Conservation (phyloP, 2,113 vertebrate genomes). For the Oncorhynchus clarkii region DNA sequence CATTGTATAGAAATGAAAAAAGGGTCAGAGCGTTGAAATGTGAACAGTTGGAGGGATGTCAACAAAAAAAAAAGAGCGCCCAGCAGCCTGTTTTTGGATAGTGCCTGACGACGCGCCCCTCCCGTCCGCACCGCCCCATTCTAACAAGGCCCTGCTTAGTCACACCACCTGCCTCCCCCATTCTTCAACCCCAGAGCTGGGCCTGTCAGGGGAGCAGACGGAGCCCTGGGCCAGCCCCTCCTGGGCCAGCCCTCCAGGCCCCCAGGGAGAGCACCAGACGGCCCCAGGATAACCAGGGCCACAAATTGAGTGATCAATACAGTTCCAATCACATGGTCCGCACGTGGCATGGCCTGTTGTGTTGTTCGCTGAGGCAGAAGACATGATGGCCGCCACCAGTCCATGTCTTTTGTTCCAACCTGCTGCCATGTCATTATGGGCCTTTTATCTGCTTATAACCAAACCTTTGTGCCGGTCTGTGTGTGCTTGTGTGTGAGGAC, state of each 20-base stretch:
- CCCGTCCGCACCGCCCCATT: slow-evolving; percentile 59
- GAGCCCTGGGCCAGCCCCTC: slow-evolving; percentile 25
- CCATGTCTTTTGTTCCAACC: neutral
- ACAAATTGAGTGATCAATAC: slow-evolving; percentile 90
- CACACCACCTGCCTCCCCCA: slow-evolving; percentile 90
- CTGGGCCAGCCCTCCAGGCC: slow-evolving; percentile 32
- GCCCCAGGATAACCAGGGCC: slow-evolving; percentile 72
- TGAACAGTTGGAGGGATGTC: slow-evolving; percentile 90
- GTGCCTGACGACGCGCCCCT: slow-evolving; percentile 56
- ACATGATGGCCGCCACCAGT: neutral
- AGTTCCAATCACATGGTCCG: slow-evolving; percentile 60
- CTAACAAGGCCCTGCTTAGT: slow-evolving; percentile 83
- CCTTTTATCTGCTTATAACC: neutral
- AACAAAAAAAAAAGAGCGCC: slow-evolving; percentile 15
- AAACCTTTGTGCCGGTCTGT: neutral
- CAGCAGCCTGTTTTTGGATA: slow-evolving; percentile 79
- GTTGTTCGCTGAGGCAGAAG: neutral
- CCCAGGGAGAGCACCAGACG: slow-evolving; percentile 79
- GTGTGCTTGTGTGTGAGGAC: neutral
- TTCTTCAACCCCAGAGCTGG: slow-evolving; percentile 71
- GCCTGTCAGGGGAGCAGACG: slow-evolving; percentile 32
- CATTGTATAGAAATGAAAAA: slow-evolving; percentile 76
- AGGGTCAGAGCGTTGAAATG: slow-evolving; percentile 72
- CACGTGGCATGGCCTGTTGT: slow-evolving; percentile 36
- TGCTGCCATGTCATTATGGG: neutral